phyloP scores from a whole-genome alignment of 2,113 vertebrate species.

The Lepisosteus osseus region DNA sequence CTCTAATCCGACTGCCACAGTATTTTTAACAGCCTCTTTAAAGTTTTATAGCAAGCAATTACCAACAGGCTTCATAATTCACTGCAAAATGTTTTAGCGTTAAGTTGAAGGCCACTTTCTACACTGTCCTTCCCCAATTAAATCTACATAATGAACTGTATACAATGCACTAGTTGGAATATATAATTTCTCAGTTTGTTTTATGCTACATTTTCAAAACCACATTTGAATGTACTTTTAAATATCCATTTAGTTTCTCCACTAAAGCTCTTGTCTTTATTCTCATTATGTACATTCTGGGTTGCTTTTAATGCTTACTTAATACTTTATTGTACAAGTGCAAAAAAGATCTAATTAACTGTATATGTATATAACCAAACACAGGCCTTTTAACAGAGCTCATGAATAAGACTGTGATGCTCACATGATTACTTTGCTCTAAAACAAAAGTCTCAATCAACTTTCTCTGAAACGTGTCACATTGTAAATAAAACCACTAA shows the following conservation, averaged over 20 bases:
- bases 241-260: neutral
- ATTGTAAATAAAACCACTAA: conserved; percentile 72
- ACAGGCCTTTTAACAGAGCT: conserved; percentile 38
- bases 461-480: conserved; percentile 67
- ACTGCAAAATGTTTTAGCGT: neutral
- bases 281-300: conserved; percentile 24
- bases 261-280: neutral
- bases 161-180: neutral
- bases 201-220: neutral
- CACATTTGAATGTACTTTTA: neutral
- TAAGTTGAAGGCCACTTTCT: neutral
- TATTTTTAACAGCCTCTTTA: neutral
- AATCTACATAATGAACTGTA: neutral
- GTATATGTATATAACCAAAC: neutral
- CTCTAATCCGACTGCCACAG: neutral
- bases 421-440: conserved; percentile 77
- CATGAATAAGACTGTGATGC: conserved; percentile 55
- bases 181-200: neutral
- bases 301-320: conserved; percentile 56
- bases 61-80: neutral
- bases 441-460: conserved; percentile 80
- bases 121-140: neutral
- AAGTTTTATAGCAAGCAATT: neutral
- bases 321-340: conserved; percentile 70
- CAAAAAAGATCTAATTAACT: conserved; percentile 46